Base-by-base conservation (phyloP, 23 tunicate species). In the Styela clava region DNA sequence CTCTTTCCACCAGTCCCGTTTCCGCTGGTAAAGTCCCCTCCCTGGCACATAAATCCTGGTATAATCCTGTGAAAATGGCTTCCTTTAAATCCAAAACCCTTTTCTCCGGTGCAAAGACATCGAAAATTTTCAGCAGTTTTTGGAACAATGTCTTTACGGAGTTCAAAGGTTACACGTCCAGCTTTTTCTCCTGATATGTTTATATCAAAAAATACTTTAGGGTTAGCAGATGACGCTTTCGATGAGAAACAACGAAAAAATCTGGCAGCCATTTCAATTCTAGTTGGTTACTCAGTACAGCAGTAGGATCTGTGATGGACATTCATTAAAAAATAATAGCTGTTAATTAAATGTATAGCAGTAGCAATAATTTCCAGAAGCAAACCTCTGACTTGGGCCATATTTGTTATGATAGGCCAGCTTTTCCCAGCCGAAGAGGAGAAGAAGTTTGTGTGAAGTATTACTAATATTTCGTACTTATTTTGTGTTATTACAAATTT, bases 41-140 rank as follows among this genome's bases (percentile, higher is more conserved):
- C 99, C 64, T 96, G 99, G 52, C 94, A 91, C 99, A 96, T 96
- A 83, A 96, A 96, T 3, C 88, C 74, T 28, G 99, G 99, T 34
- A 96, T 96, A 9, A 96, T 91, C 79, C 99, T 70, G 70, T 96
- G 99, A 79, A 96, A 96, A 2, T 71, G 3, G 69, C 88, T 67
- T 0, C 88, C 91, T 74, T 91, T 96, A 78, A 87, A 96, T 7
- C 94, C 89, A 68, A 95, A 86, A 2, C 99, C 99, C 34, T 89
- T 89, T 56, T 95, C 99, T 34, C 99, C 99, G 1, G 96, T 95
- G 82, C 99, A 95, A 24, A 95, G 81, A 18, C 92, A 90, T 52
- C 92, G 86, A 69, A 95, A 95, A 79, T 95, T 95, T 69, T 95
- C 99, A 2, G 88, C 99, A 16, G 99, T 95, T 80, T 90, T 90